A percentile compares a stretch with the other conserved stretches of the same genome.
phyloP scores from a whole-genome alignment of 1,140 invertebrate species.

The Drosophila ananassae region DNA sequence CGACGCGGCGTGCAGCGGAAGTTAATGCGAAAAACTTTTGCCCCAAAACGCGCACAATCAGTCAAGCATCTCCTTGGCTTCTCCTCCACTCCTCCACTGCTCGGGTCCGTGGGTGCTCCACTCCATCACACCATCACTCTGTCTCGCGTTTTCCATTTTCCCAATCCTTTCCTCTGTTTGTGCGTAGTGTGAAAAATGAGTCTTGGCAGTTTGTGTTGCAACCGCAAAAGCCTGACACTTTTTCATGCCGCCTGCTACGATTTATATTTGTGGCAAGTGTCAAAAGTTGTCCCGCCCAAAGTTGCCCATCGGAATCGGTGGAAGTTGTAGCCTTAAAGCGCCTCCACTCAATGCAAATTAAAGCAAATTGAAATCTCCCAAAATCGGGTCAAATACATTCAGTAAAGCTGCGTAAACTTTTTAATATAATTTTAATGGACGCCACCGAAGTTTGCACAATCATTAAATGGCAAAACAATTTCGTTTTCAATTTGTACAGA shows the following conservation, averaged over 20 bases:
- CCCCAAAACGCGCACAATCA: conserved; percentile 72
- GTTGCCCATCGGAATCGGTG: conserved; percentile 23
- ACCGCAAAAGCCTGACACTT: conserved; percentile 71
- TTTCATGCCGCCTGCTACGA: conserved; percentile 72
- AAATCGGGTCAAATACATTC: conserved; percentile 24
- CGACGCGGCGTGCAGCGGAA: conserved; percentile 77
- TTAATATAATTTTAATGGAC: conserved; percentile 75
- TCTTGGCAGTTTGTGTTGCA: conserved; percentile 70
- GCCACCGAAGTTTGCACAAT: conserved; percentile 42
- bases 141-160: conserved; percentile 5
- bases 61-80: conserved; percentile 52
- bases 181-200: conserved; percentile 72
- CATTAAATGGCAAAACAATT: conserved; percentile 64
- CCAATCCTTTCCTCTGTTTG: conserved; percentile 20
- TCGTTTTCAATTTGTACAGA: conserved; percentile 75
- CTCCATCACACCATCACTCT: neutral
- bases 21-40: conserved; percentile 82
- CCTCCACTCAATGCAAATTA: conserved; percentile 63
- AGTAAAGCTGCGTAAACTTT: conserved; percentile 58
- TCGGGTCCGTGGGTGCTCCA: too few relatives aligned
- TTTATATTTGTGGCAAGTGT: conserved; percentile 74
- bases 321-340: conserved; percentile 36
- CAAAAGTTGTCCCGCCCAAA: conserved; percentile 54
- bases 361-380: conserved; percentile 18
- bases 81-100: neutral